A percentile compares a stretch with the other conserved stretches of the same genome.
phyloP scores from a whole-genome alignment of 2,113 vertebrate genomes.

The Symphodus melops region DNA sequence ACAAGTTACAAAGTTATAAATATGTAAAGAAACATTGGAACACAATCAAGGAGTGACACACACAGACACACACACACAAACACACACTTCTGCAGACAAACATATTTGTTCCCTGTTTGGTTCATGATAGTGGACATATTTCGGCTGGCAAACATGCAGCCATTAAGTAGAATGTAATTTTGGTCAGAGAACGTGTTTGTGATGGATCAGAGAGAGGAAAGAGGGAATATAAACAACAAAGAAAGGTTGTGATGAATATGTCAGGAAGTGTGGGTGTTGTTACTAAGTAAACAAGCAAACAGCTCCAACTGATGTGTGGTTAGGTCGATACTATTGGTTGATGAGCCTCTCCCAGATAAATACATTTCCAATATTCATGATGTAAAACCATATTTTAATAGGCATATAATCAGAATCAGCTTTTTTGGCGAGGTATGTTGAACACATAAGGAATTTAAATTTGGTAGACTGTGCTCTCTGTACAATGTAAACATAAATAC shows the following conservation, averaged over 20 bases:
- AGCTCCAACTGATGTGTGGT: not conserved
- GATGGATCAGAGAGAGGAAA: not conserved
- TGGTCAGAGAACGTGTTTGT: slow-evolving; percentile 18
- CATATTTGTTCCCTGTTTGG: slow-evolving; percentile 10
- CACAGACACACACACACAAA: not conserved
- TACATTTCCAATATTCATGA: too few species aligned
- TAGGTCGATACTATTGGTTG: too few species aligned
- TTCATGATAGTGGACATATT: slow-evolving; percentile 55
- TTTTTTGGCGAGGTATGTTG: too few species aligned
- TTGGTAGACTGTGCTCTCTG: too few species aligned
- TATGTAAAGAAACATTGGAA: not conserved
- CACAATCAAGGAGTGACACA: not conserved
- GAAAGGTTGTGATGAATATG: not conserved
- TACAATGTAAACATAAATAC: too few species aligned
- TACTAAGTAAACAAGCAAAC: not conserved
- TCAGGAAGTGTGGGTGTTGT: not conserved
- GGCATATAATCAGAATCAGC: too few species aligned
- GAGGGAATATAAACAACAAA: not conserved
- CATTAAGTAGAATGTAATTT: slow-evolving; percentile 66
- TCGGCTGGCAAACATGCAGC: slow-evolving; percentile 46
- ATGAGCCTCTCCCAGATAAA: too few species aligned
- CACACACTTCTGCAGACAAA: slow-evolving; percentile 1
- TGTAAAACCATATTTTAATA: too few species aligned
- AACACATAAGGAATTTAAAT: too few species aligned
- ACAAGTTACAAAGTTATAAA: not conserved